These are phyloP conservation scores for Cirrhinus molitorella DNA, from an alignment of 2,797 vertebrate genomes.

Conservation along the genomic window DNA sequence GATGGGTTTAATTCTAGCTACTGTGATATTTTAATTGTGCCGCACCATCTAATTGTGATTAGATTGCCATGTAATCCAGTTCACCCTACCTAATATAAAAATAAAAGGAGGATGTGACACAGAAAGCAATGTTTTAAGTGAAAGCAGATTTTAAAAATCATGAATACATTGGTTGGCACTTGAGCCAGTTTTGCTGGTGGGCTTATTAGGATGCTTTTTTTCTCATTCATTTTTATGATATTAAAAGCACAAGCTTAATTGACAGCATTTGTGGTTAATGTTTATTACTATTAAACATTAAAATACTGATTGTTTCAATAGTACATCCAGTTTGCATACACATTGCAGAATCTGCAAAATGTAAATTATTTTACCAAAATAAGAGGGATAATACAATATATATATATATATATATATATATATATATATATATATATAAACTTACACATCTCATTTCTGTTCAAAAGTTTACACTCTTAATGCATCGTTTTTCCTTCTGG, in stretches of 20 bases:
- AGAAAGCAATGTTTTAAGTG: background rate
- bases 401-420: too few relatives aligned
- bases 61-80: background rate
- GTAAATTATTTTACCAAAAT: too few relatives aligned
- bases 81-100: background rate
- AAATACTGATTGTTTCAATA: background rate
- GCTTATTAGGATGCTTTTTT: background rate
- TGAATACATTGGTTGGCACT: background rate
- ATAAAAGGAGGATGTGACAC: slow-evolving; percentile 5
- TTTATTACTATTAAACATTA: background rate
- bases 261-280: background rate
- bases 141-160: background rate
- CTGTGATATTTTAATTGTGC: slow-evolving; percentile 26
- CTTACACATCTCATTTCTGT: too few relatives aligned
- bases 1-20: slow-evolving; percentile 44
- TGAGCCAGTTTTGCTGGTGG: background rate
- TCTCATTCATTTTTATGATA: too few relatives aligned
- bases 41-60: slow-evolving; percentile 33
- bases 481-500: too few relatives aligned
- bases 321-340: background rate
- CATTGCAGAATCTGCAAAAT: too few relatives aligned
- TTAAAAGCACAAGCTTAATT: background rate
- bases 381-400: too few relatives aligned
- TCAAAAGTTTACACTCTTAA: too few relatives aligned
- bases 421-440: too few relatives aligned